These are phyloP conservation scores for Synanthedon andrenaeformis DNA, from an alignment of 2,888 invertebrate genomes.

Conservation along the genomic window DNA sequence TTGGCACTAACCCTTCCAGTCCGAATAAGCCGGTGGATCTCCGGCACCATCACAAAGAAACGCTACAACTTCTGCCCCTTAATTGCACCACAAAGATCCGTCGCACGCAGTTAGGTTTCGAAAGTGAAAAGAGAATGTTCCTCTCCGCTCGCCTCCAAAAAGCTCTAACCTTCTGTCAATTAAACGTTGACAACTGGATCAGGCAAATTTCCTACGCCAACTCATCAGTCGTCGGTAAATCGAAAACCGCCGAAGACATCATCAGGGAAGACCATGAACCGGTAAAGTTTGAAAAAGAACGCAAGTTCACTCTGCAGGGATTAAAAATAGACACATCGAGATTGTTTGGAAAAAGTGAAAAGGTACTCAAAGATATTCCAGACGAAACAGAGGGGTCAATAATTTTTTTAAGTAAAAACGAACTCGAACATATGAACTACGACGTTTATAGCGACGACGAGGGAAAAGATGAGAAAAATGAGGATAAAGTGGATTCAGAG, in stretches of 20 bases:
- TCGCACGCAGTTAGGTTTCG: slow-evolving; percentile 73
- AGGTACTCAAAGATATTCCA: slow-evolving; percentile 63
- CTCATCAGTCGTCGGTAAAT: slow-evolving; percentile 44
- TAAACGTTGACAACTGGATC: slow-evolving; percentile 74
- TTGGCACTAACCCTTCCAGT: slow-evolving; percentile 53
- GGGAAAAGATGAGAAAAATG: slow-evolving; percentile 56
- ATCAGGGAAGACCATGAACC: slow-evolving; percentile 67
- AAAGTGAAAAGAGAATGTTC: slow-evolving; percentile 73
- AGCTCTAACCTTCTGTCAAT: slow-evolving; percentile 75
- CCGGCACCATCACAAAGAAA: slow-evolving; percentile 65
- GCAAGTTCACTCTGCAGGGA: slow-evolving; percentile 64
- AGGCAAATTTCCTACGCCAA: slow-evolving; percentile 70
- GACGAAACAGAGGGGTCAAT: slow-evolving; percentile 75
- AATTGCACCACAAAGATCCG: slow-evolving; percentile 49
- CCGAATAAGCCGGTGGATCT: slow-evolving; percentile 67
- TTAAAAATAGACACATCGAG: slow-evolving; percentile 61
- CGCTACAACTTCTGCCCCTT: slow-evolving; percentile 61
- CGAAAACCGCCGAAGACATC: slow-evolving; percentile 65
- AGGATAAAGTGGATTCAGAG: slow-evolving; percentile 47
- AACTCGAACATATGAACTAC: slow-evolving; percentile 73
- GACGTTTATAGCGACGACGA: slow-evolving; percentile 66
- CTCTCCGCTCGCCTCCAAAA: slow-evolving; percentile 74
- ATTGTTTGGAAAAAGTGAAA: slow-evolving; percentile 64
- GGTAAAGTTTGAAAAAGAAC: slow-evolving; percentile 63
- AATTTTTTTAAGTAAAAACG: slow-evolving; percentile 76